A percentile compares a stretch with the other conserved stretches of the same genome.
These are phyloP conservation scores for Melinopterus prodromus DNA, from an alignment of 2,888 invertebrate genomes.

Conservation along the genomic window DNA sequence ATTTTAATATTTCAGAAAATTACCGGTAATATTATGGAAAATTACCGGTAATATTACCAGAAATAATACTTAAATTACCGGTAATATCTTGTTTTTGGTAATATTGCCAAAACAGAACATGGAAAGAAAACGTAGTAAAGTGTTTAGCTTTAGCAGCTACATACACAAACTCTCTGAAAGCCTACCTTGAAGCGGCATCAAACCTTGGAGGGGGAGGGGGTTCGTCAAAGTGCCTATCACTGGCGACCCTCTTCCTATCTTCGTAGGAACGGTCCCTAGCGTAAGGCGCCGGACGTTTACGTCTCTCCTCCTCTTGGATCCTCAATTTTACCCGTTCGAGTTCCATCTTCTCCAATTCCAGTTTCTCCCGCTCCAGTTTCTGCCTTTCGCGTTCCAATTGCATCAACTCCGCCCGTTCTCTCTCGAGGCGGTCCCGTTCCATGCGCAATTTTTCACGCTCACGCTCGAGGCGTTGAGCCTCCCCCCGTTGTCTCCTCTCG, in stretches of 20 bases:
- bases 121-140: too few species aligned
- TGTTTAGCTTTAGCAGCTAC: too few species aligned
- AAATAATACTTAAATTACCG: too few species aligned
- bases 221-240: constrained; percentile 62
- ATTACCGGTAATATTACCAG: too few species aligned
- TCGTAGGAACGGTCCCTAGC: constrained; percentile 56
- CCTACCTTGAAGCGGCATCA: constrained; percentile 60
- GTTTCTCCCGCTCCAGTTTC: constrained; percentile 66
- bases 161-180: too few species aligned
- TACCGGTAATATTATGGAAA: too few species aligned
- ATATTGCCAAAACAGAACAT: too few species aligned
- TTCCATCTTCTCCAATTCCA: constrained; percentile 80
- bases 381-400: constrained; percentile 86
- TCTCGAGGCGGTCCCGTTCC: constrained; percentile 88
- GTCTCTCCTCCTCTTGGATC: constrained; percentile 68
- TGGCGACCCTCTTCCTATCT: constrained; percentile 55
- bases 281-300: constrained; percentile 65
- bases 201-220: constrained; percentile 68
- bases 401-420: constrained; percentile 85
- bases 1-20: too few species aligned
- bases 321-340: constrained; percentile 79
- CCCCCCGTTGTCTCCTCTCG: constrained; percentile 84
- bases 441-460: constrained; percentile 83
- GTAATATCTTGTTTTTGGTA: too few species aligned
- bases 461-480: constrained; percentile 81